Conservation (phyloP, 2,113 vertebrate species). For the Crotalus helleri region DNA sequence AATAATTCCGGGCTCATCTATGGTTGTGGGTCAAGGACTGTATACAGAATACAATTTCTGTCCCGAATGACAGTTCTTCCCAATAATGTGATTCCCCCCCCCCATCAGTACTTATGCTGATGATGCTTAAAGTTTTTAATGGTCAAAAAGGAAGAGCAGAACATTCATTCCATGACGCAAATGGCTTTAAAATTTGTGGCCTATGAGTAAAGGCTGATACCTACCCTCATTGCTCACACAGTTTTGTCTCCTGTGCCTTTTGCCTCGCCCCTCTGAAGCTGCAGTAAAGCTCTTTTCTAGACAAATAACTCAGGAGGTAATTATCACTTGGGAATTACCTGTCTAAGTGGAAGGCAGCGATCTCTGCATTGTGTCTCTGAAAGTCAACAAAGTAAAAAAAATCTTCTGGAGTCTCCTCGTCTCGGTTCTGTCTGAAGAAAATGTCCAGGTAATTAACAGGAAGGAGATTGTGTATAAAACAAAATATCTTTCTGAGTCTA, state of each 20-base stretch:
- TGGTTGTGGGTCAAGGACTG: not conserved
- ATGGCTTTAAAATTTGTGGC: not conserved
- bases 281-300: not conserved
- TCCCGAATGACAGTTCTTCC: not conserved
- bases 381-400: constrained; percentile 95
- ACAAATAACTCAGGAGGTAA: not conserved
- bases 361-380: constrained; percentile 96
- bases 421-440: constrained; percentile 84
- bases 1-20: not conserved
- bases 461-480: not conserved
- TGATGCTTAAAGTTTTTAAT: not conserved
- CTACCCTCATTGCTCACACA: not conserved
- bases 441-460: constrained; percentile 17
- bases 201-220: not conserved
- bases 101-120: not conserved
- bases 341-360: constrained; percentile 95
- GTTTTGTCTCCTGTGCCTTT: not conserved
- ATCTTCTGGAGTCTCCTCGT: constrained; percentile 87
- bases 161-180: not conserved
- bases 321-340: constrained; percentile 70
- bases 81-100: not conserved
- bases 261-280: not conserved
- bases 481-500: not conserved
- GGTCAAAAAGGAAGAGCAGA: not conserved
- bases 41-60: not conserved